These are phyloP conservation scores for Polydrusus cervinus DNA, from an alignment of 2,888 invertebrate genomes.

Conservation along the genomic window DNA sequence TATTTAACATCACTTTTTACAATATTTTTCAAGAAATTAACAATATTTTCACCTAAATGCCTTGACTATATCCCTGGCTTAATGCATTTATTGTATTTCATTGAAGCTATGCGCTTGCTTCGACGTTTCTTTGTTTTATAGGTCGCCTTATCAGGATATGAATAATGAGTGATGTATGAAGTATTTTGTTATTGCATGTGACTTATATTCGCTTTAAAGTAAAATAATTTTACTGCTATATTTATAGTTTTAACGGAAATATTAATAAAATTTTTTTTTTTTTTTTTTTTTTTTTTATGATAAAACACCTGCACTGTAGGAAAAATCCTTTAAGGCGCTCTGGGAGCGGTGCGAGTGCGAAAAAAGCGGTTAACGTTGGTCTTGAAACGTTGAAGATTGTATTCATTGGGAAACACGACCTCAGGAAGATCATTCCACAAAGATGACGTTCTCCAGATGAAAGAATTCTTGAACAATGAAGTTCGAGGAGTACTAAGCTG, in stretches of 20 bases:
- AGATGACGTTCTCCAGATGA: too few relatives aligned
- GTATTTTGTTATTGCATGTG: constrained; percentile 42
- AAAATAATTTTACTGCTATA: not conserved
- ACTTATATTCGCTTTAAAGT: constrained; percentile 18
- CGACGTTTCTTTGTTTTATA: constrained; percentile 50
- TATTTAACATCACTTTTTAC: too few relatives aligned
- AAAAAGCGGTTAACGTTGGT: too few relatives aligned
- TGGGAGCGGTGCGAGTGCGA: too few relatives aligned
- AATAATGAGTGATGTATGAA: constrained; percentile 49
- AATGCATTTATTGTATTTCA: constrained; percentile 15
- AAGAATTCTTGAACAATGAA: too few relatives aligned
- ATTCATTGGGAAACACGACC: too few relatives aligned
- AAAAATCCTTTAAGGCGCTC: too few relatives aligned
- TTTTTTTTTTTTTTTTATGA: too few relatives aligned
- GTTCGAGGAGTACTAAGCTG: too few relatives aligned
- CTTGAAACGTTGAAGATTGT: too few relatives aligned
- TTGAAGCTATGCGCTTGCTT: constrained; percentile 27
- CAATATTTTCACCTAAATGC: not conserved
- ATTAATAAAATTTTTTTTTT: not conserved
- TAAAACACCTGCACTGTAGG: too few relatives aligned
- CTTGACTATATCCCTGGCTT: constrained; percentile 10
- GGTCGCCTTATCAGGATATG: constrained; percentile 51
- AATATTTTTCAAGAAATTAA: not conserved
- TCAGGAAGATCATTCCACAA: too few relatives aligned
- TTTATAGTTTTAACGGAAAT: constrained; percentile 19